Percentiles rank a stretch among this genome's conserved stretches.
These are phyloP conservation scores for Drosophila punjabiensis DNA, from an alignment of 1,140 invertebrate species.

Conservation along the genomic window DNA sequence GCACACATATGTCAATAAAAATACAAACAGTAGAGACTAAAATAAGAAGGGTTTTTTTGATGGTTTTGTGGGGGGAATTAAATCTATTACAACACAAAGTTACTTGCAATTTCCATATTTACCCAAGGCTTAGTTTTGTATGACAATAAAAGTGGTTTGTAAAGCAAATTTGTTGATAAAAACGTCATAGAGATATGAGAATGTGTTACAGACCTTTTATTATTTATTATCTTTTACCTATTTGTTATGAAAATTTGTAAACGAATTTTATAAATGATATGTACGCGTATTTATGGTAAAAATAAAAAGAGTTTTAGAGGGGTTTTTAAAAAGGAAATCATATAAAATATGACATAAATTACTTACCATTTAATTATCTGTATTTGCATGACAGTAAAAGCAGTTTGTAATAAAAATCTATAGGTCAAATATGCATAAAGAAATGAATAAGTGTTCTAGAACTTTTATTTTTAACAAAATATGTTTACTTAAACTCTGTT, in stretches of 20 bases:
- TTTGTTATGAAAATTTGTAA: not conserved
- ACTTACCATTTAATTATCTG: too few species aligned
- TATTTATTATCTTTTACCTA: not conserved
- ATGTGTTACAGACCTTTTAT: not conserved
- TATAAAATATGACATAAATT: not conserved
- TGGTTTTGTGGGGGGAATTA: not conserved
- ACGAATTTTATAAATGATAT: not conserved
- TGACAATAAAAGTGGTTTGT: not conserved
- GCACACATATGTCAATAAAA: conserved; percentile 5
- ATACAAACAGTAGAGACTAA: not conserved
- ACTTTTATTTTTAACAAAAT: not conserved
- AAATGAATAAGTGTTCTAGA: too few species aligned
- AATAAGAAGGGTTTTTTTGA: not conserved
- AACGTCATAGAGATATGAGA: not conserved
- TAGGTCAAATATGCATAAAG: not conserved
- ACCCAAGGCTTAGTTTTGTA: not conserved
- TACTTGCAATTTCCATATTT: not conserved
- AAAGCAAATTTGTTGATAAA: not conserved
- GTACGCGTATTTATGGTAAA: not conserved
- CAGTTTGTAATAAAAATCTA: not conserved
- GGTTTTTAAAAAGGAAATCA: not conserved
- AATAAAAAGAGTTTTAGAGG: not conserved
- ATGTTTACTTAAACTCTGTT: not conserved
- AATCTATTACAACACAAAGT: not conserved
- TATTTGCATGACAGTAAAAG: not conserved